phyloP scores from a whole-genome alignment of 1,140 invertebrate species.

The Sinonovacula constricta region DNA sequence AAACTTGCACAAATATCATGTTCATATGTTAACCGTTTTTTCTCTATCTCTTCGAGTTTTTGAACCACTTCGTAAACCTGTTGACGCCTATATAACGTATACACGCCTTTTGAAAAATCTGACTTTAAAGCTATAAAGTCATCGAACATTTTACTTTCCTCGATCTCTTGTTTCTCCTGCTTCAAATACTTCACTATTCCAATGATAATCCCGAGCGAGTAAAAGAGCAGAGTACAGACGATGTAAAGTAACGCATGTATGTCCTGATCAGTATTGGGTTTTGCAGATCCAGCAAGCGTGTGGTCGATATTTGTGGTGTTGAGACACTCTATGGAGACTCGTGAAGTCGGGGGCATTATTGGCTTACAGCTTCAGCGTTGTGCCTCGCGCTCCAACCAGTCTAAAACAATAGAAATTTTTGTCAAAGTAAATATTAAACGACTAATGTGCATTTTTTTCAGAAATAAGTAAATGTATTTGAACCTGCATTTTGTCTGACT shows the following conservation, averaged over 20 bases:
- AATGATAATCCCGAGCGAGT: constrained; percentile 72
- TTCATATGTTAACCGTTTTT: no score
- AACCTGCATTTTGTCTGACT: no score
- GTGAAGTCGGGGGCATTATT: not conserved
- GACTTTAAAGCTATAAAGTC: constrained; percentile 42
- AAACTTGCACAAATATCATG: no score
- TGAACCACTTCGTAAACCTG: not conserved
- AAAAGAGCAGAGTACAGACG: constrained; percentile 73
- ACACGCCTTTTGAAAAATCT: no score
- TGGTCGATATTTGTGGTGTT: not conserved
- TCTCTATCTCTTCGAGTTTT: not conserved
- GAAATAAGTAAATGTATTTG: no score
- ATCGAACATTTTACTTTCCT: constrained; percentile 71
- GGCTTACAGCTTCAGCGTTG: no score
- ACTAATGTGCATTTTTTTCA: no score
- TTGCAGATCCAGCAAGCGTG: no score
- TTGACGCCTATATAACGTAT: not conserved
- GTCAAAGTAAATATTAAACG: no score
- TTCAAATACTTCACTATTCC: constrained; percentile 74
- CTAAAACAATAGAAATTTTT: no score
- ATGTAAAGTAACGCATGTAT: constrained; percentile 73
- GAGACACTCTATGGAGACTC: not conserved
- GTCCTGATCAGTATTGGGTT: constrained; percentile 50
- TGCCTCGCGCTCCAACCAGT: no score
- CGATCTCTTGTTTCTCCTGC: constrained; percentile 69